Evolutionary conservation across 1,140 invertebrate genomes (phyloP).

Genomic region (Pogonognathellus flavescens): DNA sequence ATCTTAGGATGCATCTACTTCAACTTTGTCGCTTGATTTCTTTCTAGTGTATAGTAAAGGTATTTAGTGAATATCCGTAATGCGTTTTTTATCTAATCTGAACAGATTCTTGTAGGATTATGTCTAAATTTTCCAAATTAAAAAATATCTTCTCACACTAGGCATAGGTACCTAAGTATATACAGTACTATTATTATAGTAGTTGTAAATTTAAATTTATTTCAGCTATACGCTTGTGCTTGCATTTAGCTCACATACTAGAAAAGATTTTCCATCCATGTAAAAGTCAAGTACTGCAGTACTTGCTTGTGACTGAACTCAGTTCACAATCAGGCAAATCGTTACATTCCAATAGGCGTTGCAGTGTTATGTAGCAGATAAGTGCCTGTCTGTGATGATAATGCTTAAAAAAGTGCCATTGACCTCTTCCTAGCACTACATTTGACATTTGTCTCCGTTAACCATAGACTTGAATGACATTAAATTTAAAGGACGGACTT

Average conservation of each 20-base stretch:
- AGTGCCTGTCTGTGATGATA: background rate
- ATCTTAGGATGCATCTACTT: too few relatives aligned
- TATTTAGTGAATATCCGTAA: background rate
- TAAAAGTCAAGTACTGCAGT: too few relatives aligned
- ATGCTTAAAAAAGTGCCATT: conserved; percentile 44
- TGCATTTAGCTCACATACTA: too few relatives aligned
- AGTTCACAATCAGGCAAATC: conserved; percentile 4
- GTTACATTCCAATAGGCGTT: conserved; percentile 19
- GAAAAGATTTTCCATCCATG: too few relatives aligned
- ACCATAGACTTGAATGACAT: background rate
- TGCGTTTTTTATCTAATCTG: conserved; percentile 28
- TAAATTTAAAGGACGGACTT: conserved; percentile 1
- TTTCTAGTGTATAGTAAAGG: too few relatives aligned
- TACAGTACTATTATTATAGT: too few relatives aligned
- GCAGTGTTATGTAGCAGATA: background rate
- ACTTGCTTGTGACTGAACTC: background rate
- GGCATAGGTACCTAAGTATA: too few relatives aligned
- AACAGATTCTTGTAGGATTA: background rate
- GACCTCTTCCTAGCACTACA: conserved; percentile 11
- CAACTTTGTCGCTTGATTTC: too few relatives aligned
- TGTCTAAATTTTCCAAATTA: conserved; percentile 31
- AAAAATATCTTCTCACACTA: conserved; percentile 24
- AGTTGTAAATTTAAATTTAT: too few relatives aligned
- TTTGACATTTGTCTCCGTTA: conserved; percentile 25
- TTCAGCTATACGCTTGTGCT: too few relatives aligned